Percentiles rank a stretch among this genome's conserved stretches.
These are phyloP conservation scores for Pachypeltis micranthus DNA, from an alignment of 1,140 invertebrate species.

Conservation along the genomic window DNA sequence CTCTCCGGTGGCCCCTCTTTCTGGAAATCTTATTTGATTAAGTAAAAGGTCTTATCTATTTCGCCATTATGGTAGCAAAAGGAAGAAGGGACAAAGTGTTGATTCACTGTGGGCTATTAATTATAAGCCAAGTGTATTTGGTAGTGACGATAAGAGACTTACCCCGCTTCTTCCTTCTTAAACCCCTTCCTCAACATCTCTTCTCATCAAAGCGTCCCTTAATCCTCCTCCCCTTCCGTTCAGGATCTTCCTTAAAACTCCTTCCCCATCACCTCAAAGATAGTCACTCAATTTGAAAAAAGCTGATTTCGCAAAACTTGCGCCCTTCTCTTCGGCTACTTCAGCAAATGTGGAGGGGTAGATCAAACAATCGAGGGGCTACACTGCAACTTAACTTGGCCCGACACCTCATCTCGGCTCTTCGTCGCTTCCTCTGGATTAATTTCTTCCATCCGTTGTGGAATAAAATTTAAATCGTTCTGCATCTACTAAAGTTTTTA, in stretches of 20 bases:
- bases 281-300: conserved; percentile 10
- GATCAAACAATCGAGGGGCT: too few species aligned
- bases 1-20: background rate
- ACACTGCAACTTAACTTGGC: too few species aligned
- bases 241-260: too few species aligned
- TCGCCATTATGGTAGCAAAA: conserved; percentile 2
- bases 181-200: background rate
- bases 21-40: conserved; percentile 2
- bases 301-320: background rate
- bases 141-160: conserved; percentile 4
- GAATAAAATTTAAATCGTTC: too few species aligned
- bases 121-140: conserved; percentile 7
- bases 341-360: too few species aligned
- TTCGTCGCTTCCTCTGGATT: too few species aligned
- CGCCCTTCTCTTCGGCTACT: too few species aligned
- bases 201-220: background rate
- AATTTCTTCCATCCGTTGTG: too few species aligned
- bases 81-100: conserved; percentile 9
- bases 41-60: conserved; percentile 10
- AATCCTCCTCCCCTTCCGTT: background rate
- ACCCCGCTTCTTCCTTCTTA: background rate
- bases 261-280: background rate
- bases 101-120: conserved; percentile 9
- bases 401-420: too few species aligned
- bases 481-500: too few species aligned